A percentile compares a stretch with the other conserved stretches of the same genome.
These are phyloP conservation scores for Tenthredo livida DNA, from an alignment of 2,888 invertebrate species.

Conservation along the genomic window DNA sequence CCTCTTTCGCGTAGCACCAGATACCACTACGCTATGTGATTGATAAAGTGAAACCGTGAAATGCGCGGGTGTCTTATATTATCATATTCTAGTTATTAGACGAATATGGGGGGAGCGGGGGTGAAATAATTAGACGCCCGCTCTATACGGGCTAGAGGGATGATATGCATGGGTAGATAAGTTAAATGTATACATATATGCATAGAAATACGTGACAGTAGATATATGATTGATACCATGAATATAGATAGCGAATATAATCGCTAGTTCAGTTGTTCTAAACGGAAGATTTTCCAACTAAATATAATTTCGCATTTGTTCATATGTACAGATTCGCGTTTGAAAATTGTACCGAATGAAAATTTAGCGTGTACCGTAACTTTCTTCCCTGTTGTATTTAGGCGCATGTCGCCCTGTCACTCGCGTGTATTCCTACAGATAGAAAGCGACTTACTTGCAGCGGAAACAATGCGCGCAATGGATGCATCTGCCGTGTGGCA, in stretches of 20 bases:
- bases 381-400: conserved; percentile 71
- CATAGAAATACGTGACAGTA: background rate
- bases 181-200: background rate
- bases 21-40: conserved; percentile 5
- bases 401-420: conserved; percentile 65
- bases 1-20: conserved; percentile 24
- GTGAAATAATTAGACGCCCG: conserved; percentile 9
- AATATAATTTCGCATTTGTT: too few species aligned
- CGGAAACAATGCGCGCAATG: conserved; percentile 30
- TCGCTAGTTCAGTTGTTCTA: background rate
- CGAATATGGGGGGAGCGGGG: background rate
- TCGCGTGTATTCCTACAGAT: conserved; percentile 70
- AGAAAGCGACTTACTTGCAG: conserved; percentile 66
- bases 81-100: background rate
- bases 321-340: too few species aligned
- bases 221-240: background rate
- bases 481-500: conserved; percentile 34
- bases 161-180: background rate
- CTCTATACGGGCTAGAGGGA: conserved; percentile 11
- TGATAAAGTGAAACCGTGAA: conserved; percentile 21
- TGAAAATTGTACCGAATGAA: background rate
- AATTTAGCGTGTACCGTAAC: conserved; percentile 52
- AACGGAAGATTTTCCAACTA: background rate
- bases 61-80: conserved; percentile 2
- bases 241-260: background rate